These are phyloP conservation scores for Tragelaphus oryx DNA, from an alignment of 2,797 vertebrate genomes.

Conservation along the genomic window DNA sequence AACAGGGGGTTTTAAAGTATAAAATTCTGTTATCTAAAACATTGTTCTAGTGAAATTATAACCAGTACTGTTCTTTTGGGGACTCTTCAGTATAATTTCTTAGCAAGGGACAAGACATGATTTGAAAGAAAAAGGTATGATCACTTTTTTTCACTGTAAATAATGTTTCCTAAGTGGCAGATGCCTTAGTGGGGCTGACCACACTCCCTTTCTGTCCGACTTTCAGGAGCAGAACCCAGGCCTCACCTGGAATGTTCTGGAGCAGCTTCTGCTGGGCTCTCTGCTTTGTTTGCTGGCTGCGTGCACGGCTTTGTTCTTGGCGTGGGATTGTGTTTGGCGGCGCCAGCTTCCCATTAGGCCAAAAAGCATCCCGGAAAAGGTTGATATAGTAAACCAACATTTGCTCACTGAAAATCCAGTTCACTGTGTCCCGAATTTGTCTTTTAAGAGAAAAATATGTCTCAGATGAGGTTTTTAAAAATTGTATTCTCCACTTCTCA, in stretches of 20 bases:
- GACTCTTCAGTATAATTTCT: conserved; percentile 22
- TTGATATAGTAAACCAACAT: conserved; percentile 96
- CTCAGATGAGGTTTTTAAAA: not conserved
- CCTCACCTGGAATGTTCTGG: conserved; percentile 96
- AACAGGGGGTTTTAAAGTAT: not conserved
- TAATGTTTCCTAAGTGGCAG: not conserved
- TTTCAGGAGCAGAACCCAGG: not conserved
- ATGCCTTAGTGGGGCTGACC: fast-evolving
- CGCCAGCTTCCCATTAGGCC: conserved; percentile 93
- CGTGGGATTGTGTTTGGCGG: conserved; percentile 84
- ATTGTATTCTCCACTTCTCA: not conserved
- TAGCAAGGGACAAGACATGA: not conserved
- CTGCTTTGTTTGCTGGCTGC: conserved; percentile 88
- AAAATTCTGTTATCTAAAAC: not conserved
- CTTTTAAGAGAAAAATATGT: conserved; percentile 78
- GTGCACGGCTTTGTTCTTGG: conserved; percentile 79
- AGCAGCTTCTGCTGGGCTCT: conserved; percentile 96
- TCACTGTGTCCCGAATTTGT: conserved; percentile 97
- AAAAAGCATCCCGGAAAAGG: conserved; percentile 94
- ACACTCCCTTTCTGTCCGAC: not conserved
- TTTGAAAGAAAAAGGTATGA: not conserved
- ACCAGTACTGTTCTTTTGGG: not conserved
- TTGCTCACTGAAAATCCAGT: conserved; percentile 97
- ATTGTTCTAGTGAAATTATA: conserved; percentile 3
- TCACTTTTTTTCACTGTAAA: not conserved